A percentile compares a stretch with the other conserved stretches of the same genome.
These are phyloP conservation scores for Panagrolaimus sp. DNA, from an alignment of 1,140 invertebrate genomes.

Conservation along the genomic window DNA sequence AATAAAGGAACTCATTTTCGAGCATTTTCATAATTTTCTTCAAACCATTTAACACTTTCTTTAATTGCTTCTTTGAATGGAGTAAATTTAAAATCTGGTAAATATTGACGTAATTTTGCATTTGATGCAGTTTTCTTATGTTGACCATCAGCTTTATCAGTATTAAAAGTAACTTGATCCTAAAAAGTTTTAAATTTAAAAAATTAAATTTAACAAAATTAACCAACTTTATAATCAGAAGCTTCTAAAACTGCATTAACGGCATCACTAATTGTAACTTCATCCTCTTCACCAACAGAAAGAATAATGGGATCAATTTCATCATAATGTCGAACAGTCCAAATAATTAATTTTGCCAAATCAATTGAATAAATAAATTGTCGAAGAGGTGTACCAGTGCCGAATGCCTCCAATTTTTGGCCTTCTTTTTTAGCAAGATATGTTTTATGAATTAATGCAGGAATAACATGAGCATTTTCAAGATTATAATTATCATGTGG, in stretches of 20 bases:
- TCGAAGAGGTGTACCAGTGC: constrained; percentile 81
- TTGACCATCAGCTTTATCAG: constrained; percentile 85
- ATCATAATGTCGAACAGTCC: constrained; percentile 66
- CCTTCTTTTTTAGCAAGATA: constrained; percentile 64
- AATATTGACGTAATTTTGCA: constrained; percentile 73
- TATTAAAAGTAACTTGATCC: constrained; percentile 66
- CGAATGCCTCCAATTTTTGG: constrained; percentile 68
- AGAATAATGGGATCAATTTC: constrained; percentile 59
- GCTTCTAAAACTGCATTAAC: constrained; percentile 57
- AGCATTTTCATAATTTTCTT: constrained; percentile 71
- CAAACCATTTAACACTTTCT: constrained; percentile 84
- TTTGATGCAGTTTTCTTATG: constrained; percentile 97
- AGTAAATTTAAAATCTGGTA: constrained; percentile 80
- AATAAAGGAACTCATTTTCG: constrained; percentile 67
- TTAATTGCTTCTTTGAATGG: constrained; percentile 76
- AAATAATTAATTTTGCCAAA: constrained; percentile 82
- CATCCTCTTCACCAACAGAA: constrained; percentile 56
- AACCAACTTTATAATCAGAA: constrained; percentile 52
- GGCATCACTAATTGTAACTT: constrained; percentile 56
- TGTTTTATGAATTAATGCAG: constrained; percentile 78
- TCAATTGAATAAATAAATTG: constrained; percentile 97
- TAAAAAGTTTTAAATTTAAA: constrained; percentile 28
- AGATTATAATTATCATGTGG: constrained; percentile 87
- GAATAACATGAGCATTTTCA: constrained; percentile 73
- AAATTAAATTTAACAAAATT: neutral